A percentile compares a stretch with the other conserved stretches of the same genome.
Evolutionary conservation across 2,888 invertebrate species (phyloP).

Genomic region (Belgica antarctica): DNA sequence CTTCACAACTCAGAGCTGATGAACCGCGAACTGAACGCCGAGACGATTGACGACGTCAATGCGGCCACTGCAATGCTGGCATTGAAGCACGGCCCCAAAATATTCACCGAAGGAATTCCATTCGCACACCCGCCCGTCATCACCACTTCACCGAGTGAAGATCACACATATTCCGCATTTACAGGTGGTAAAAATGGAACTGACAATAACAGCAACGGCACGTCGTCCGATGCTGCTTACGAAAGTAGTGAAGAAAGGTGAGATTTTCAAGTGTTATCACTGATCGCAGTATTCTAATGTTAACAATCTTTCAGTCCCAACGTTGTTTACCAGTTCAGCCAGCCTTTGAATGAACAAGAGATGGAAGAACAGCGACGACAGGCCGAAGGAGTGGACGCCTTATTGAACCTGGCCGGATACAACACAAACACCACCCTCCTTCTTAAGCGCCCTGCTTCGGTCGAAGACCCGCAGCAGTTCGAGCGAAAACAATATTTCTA

Average conservation of each 20-base stretch:
- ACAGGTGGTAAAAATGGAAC: conserved; percentile 46
- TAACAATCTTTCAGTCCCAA: conserved; percentile 34
- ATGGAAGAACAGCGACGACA: conserved; percentile 69
- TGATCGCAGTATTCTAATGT: conserved; percentile 32
- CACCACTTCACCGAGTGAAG: conserved; percentile 85
- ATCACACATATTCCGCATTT: conserved; percentile 84
- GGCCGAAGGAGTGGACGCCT: conserved; percentile 75
- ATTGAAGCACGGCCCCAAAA: conserved; percentile 78
- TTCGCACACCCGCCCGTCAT: conserved; percentile 62
- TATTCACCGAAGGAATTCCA: conserved; percentile 56
- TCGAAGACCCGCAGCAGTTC: conserved; percentile 50
- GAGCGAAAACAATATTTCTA: conserved; percentile 38
- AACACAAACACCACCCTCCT: conserved; percentile 52
- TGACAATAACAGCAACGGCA: conserved; percentile 54
- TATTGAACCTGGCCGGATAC: conserved; percentile 71
- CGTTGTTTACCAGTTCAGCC: conserved; percentile 47
- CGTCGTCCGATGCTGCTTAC: conserved; percentile 60
- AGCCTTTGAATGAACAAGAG: conserved; percentile 52
- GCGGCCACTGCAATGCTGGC: conserved; percentile 86
- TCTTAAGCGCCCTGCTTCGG: conserved; percentile 53
- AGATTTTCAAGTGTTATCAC: conserved; percentile 46
- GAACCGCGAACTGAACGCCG: conserved; percentile 50
- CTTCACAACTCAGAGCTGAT: conserved; percentile 35
- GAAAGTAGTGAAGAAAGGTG: conserved; percentile 60
- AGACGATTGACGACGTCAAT: conserved; percentile 71